phyloP scores from a whole-genome alignment of 2,888 invertebrate genomes.

The Aspidiotus rigidus region DNA sequence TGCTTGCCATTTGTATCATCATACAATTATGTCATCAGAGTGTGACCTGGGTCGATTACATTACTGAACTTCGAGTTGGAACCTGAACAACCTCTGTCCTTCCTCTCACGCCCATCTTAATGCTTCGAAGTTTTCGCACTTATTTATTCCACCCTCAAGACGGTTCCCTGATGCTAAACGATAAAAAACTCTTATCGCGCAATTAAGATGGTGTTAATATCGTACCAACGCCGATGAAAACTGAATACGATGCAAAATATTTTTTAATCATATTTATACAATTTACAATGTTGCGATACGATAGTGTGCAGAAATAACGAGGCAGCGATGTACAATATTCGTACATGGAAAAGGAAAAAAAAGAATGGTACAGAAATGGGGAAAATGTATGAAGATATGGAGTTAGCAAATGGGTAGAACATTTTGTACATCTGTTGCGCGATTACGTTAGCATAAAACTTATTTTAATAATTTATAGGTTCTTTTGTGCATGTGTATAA shows the following conservation, averaged over 20 bases:
- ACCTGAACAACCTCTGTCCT: too few relatives aligned
- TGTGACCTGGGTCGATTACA: too few relatives aligned
- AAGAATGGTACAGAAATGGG: background rate
- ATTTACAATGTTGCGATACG: background rate
- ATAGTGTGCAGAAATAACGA: background rate
- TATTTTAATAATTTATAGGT: slow-evolving; percentile 29
- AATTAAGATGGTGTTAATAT: background rate
- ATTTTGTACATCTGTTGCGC: slow-evolving; percentile 29
- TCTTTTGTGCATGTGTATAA: slow-evolving; percentile 19
- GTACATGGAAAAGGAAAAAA: too few relatives aligned
- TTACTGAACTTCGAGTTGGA: too few relatives aligned
- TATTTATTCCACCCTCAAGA: too few relatives aligned
- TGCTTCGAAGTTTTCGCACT: too few relatives aligned
- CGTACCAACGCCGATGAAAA: background rate
- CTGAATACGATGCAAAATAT: slow-evolving; percentile 2
- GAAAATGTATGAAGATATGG: slow-evolving; percentile 18
- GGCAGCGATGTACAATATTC: background rate
- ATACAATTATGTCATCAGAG: too few relatives aligned
- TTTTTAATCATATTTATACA: background rate
- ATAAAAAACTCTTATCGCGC: too few relatives aligned
- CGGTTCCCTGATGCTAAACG: too few relatives aligned
- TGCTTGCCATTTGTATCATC: too few relatives aligned
- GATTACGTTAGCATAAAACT: slow-evolving; percentile 27
- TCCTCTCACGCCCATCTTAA: too few relatives aligned
- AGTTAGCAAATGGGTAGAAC: slow-evolving; percentile 22